A percentile compares a stretch with the other conserved stretches of the same genome.
Conservation (phyloP, 2,113 vertebrate genomes). For the Paedocypris sp. region DNA sequence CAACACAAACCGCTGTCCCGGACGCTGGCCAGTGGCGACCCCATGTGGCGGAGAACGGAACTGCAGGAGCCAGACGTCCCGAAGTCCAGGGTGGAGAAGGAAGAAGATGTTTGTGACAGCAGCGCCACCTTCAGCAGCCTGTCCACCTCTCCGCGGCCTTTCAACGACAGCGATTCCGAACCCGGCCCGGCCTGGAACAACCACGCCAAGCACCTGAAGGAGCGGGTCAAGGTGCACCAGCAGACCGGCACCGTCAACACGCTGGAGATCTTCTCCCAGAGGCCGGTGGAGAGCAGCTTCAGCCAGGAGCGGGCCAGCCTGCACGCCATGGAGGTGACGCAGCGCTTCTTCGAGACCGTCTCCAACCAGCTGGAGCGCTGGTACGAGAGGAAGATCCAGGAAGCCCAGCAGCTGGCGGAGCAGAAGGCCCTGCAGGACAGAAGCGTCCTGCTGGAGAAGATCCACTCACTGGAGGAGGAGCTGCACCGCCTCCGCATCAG, state of each 20-base stretch:
- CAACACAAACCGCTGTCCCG: constrained; percentile 40
- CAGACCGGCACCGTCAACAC: constrained; percentile 43
- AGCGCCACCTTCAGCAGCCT: constrained; percentile 48
- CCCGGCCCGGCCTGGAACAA: constrained; percentile 55
- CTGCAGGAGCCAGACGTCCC: constrained; percentile 43
- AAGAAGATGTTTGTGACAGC: constrained; percentile 40
- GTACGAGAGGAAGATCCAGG: constrained; percentile 79
- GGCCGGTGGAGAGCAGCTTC: constrained; percentile 31
- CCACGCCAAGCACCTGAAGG: constrained; percentile 53
- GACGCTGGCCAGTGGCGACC: constrained; percentile 30
- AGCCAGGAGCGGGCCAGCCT: constrained; percentile 57
- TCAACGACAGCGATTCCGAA: constrained; percentile 41
- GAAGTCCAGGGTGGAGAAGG: constrained; percentile 43
- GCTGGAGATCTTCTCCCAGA: constrained; percentile 34
- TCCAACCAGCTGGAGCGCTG: constrained; percentile 82
- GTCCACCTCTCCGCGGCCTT: constrained; percentile 28
- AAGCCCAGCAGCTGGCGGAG: constrained; percentile 67
- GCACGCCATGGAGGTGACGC: constrained; percentile 77
- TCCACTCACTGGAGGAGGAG: constrained; percentile 73
- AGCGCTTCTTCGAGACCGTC: constrained; percentile 83
- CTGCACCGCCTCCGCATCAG: constrained; percentile 69
- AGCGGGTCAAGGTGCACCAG: constrained; percentile 43
- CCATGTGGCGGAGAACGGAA: constrained; percentile 48
- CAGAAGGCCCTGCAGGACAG: constrained; percentile 69
- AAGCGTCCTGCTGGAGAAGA: constrained; percentile 64